Conservation (phyloP, 2,113 vertebrate species). For the Cichladusa arquata region DNA sequence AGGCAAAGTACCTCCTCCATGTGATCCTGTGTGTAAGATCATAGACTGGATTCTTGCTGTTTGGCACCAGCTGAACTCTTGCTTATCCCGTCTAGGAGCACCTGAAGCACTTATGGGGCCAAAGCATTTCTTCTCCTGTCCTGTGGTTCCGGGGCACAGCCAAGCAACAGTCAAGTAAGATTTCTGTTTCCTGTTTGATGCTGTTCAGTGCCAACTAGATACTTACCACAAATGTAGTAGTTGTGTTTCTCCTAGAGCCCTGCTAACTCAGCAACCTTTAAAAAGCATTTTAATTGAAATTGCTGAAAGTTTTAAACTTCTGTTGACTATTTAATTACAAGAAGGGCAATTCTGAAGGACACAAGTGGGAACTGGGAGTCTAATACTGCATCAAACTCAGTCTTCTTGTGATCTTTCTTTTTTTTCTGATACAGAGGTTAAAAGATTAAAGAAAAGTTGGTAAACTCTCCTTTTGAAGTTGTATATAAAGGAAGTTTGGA, state of each 20-base stretch:
- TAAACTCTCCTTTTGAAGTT: not conserved
- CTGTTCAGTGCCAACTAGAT: not conserved
- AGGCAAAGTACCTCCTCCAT: conserved; percentile 74
- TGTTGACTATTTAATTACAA: not conserved
- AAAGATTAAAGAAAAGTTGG: not conserved
- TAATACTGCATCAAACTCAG: not conserved
- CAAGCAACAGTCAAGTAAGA: conserved; percentile 85
- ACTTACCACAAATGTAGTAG: not conserved
- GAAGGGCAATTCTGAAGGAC: not conserved
- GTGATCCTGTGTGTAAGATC: conserved; percentile 77
- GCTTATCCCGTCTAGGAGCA: conserved; percentile 87
- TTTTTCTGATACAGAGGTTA: not conserved
- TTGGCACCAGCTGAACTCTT: conserved; percentile 93
- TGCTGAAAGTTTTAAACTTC: not conserved
- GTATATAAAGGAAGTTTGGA: not conserved
- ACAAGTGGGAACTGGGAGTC: not conserved
- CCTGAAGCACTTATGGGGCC: conserved; percentile 90
- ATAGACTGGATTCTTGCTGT: conserved; percentile 85
- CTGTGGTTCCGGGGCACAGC: conserved; percentile 79
- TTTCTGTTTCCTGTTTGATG: not conserved
- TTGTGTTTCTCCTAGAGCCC: not conserved
- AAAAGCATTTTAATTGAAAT: not conserved
- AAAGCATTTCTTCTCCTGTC: conserved; percentile 89
- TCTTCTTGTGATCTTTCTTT: not conserved
- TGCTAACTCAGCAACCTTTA: not conserved